These are phyloP conservation scores for Eretmocerus hayati DNA, from an alignment of 2,888 invertebrate genomes.

Conservation along the genomic window DNA sequence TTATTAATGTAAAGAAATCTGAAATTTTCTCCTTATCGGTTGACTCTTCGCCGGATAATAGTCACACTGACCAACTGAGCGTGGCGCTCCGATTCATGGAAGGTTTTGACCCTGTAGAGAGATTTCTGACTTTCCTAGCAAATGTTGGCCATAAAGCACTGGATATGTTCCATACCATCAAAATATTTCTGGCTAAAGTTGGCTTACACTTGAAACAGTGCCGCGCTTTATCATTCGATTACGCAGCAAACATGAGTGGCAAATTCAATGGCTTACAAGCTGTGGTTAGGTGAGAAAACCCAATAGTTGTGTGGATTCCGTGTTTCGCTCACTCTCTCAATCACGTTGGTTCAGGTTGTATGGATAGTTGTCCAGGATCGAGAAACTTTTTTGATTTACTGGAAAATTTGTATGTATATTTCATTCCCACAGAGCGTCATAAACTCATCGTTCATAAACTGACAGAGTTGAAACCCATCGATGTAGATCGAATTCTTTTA, in stretches of 20 bases:
- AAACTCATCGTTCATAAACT: slow-evolving; percentile 10
- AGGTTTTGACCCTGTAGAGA: slow-evolving; percentile 5
- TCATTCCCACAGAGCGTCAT: slow-evolving; percentile 16
- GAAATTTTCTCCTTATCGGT: background rate
- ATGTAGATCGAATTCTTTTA: slow-evolving; percentile 3
- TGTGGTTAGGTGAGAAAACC: slow-evolving; percentile 14
- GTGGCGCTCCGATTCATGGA: slow-evolving; percentile 18
- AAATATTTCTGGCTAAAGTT: slow-evolving; percentile 15
- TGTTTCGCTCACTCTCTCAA: slow-evolving; percentile 20
- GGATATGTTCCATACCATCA: slow-evolving; percentile 6
- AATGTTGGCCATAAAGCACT: slow-evolving; percentile 17
- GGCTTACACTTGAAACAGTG: slow-evolving; percentile 22
- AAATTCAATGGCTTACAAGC: no score
- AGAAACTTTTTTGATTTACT: slow-evolving; percentile 8
- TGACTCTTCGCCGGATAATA: background rate
- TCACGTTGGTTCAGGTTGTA: slow-evolving; percentile 5
- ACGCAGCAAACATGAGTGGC: slow-evolving; percentile 25
- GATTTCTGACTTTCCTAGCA: slow-evolving; percentile 12
- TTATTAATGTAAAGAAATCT: background rate
- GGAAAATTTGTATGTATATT: slow-evolving; percentile 10
- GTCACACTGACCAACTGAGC: slow-evolving; percentile 21
- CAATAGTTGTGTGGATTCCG: slow-evolving; percentile 16
- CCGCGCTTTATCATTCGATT: slow-evolving; percentile 25
- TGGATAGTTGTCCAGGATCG: background rate
- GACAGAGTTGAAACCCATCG: background rate